phyloP scores from a whole-genome alignment of 2,113 vertebrate species.

The Tetrao urogallus region DNA sequence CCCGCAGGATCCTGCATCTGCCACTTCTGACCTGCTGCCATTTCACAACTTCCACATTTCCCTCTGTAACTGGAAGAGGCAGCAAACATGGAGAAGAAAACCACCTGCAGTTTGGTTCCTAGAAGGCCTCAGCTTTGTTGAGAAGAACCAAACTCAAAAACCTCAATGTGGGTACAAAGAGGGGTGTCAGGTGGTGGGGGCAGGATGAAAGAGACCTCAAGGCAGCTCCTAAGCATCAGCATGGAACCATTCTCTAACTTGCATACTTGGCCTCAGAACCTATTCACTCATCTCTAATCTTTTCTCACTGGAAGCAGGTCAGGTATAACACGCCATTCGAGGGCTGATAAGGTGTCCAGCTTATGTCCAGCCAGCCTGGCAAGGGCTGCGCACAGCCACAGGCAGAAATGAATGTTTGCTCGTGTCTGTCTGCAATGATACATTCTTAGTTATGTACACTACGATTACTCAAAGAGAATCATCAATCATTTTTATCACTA shows the following conservation, averaged over 20 bases:
- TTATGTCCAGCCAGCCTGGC: background rate
- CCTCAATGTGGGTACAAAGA: background rate
- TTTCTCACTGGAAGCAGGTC: background rate
- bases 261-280: background rate
- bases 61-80: background rate
- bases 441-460: constrained; percentile 15
- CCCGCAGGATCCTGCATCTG: background rate
- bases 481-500: constrained; percentile 49
- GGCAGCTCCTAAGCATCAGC: background rate
- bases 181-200: background rate
- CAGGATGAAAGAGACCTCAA: background rate
- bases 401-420: constrained; percentile 28
- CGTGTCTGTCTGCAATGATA: background rate
- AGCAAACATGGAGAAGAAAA: background rate
- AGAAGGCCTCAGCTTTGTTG: background rate
- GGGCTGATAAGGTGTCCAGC: background rate
- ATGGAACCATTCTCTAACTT: background rate
- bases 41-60: background rate
- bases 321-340: background rate
- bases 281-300: background rate
- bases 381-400: background rate
- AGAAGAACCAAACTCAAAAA: background rate
- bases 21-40: background rate
- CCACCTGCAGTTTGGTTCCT: background rate
- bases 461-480: background rate